Conservation (phyloP, 1,140 invertebrate genomes). For the Oreohelix idahoensis region DNA sequence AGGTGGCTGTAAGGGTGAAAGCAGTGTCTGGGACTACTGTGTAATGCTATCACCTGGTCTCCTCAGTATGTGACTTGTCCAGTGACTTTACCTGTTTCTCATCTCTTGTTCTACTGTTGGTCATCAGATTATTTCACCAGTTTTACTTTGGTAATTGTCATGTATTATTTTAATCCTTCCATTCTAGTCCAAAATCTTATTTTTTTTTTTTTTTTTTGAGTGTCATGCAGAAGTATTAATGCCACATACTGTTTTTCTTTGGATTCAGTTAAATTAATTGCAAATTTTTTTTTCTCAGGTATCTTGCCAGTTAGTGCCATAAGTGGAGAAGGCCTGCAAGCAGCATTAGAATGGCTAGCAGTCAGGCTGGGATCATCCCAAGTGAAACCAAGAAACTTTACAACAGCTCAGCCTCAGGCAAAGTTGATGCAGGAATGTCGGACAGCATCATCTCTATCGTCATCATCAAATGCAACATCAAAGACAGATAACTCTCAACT, state of each 20-base stretch:
- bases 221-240: too few relatives aligned
- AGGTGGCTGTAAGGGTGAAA: too few relatives aligned
- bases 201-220: too few relatives aligned
- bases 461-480: conserved; percentile 29
- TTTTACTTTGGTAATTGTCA: too few relatives aligned
- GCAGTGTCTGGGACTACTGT: too few relatives aligned
- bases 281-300: conserved; percentile 55
- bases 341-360: conserved; percentile 66
- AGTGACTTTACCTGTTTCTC: too few relatives aligned
- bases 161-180: too few relatives aligned
- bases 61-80: too few relatives aligned
- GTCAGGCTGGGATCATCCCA: conserved; percentile 59
- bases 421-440: not conserved
- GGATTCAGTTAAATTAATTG: not conserved
- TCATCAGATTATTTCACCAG: too few relatives aligned
- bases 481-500: conserved; percentile 12
- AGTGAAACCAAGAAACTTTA: conserved; percentile 40
- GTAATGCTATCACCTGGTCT: too few relatives aligned
- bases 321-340: conserved; percentile 60
- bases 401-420: not conserved
- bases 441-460: conserved; percentile 21
- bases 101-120: too few relatives aligned
- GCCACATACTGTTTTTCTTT: not conserved
- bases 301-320: conserved; percentile 64
- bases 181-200: too few relatives aligned